Conservation (phyloP, 2,888 invertebrate genomes). For the Escarpia spicata region DNA sequence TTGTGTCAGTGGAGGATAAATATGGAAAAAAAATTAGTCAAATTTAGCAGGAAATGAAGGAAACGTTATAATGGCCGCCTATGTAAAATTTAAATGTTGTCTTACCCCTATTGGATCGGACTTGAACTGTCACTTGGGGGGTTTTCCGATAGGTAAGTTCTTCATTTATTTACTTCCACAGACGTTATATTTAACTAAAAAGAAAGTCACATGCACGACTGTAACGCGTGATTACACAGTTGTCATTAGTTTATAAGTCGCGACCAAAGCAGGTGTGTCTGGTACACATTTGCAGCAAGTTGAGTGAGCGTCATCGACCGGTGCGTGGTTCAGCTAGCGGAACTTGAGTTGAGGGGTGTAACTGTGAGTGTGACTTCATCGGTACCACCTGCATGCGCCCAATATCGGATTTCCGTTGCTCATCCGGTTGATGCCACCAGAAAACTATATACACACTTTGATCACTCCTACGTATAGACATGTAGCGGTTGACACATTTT, state of each 20-base stretch:
- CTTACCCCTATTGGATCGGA: slow-evolving; percentile 7
- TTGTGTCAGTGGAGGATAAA: too few species aligned
- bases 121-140: slow-evolving; percentile 16
- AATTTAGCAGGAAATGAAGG: too few species aligned
- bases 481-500: not conserved
- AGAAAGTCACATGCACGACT: not conserved
- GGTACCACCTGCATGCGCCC: not conserved
- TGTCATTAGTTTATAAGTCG: slow-evolving; percentile 2
- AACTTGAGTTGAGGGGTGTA: slow-evolving; percentile 13
- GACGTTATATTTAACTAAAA: not conserved
- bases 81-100: too few species aligned
- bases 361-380: slow-evolving; percentile 1
- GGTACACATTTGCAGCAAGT: slow-evolving; percentile 1
- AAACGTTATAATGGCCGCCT: too few species aligned
- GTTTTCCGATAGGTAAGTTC: slow-evolving; percentile 10
- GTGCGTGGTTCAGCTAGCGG: slow-evolving; percentile 6
- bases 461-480: not conserved
- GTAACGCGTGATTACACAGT: not conserved
- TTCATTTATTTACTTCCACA: not conserved
- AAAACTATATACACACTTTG: not conserved
- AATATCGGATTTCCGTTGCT: not conserved
- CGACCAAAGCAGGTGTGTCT: not conserved
- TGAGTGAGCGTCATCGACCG: not conserved
- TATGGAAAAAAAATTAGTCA: too few species aligned
- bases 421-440: not conserved